A percentile compares a stretch with the other conserved stretches of the same genome.
These are phyloP conservation scores for Schizopygopsis pylzovi DNA, from an alignment of 2,797 vertebrate genomes.

Conservation along the genomic window DNA sequence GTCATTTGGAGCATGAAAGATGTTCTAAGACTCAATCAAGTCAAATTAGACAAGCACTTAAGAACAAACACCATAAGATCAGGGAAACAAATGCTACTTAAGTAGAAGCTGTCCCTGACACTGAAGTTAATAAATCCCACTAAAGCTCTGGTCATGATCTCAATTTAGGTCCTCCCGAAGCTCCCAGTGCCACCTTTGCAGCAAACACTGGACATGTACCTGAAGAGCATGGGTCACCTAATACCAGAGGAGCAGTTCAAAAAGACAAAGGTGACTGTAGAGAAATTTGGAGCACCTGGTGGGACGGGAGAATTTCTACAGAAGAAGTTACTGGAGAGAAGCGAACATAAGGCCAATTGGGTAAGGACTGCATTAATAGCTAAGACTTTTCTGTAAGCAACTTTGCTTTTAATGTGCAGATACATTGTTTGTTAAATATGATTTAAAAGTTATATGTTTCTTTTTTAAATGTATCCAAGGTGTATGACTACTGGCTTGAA, in stretches of 20 bases:
- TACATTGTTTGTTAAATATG: neutral
- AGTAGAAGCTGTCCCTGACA: neutral
- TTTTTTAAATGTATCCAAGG: constrained; percentile 72
- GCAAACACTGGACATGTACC: constrained; percentile 87
- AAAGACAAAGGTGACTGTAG: constrained; percentile 81
- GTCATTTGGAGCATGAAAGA: constrained; percentile 36
- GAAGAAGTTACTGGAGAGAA: constrained; percentile 84
- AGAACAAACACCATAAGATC: constrained; percentile 14
- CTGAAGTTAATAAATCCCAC: constrained; percentile 12
- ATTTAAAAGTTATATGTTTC: neutral
- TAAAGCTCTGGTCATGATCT: neutral
- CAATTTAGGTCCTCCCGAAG: constrained; percentile 84
- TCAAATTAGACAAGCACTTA: constrained; percentile 40
- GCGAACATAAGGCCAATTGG: constrained; percentile 87
- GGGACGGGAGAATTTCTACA: constrained; percentile 90
- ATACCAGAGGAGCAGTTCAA: constrained; percentile 87
- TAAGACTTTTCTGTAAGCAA: neutral
- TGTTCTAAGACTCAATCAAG: constrained; percentile 19
- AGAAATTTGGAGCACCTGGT: constrained; percentile 84
- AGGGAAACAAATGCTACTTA: neutral
- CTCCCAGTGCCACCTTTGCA: constrained; percentile 88
- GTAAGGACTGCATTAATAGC: constrained; percentile 70
- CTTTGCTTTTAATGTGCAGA: neutral
- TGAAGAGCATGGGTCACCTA: constrained; percentile 87
- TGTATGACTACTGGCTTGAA: constrained; percentile 94